Evolutionary conservation across 2,113 vertebrate genomes (phyloP).

Genomic region (Sterna hirundo): DNA sequence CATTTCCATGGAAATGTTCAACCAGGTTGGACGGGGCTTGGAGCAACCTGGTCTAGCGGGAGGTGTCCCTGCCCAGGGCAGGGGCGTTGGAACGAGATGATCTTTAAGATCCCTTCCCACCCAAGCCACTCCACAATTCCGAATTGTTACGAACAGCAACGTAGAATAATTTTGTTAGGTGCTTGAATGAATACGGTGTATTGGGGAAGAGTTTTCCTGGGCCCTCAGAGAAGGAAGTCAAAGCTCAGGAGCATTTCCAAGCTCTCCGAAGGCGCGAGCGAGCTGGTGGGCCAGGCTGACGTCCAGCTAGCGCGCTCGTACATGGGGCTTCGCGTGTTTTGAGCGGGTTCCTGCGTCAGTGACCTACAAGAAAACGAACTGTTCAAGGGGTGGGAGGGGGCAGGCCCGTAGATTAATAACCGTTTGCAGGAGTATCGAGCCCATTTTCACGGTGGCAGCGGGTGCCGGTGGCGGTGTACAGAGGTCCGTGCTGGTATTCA

Average conservation of each 20-base stretch:
- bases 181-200: not conserved
- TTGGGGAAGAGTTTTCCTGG: not conserved
- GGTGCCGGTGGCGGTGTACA: not conserved
- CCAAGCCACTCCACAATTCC: no score
- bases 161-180: not conserved
- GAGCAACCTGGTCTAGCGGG: no score
- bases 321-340: accelerated
- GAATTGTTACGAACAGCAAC: not conserved
- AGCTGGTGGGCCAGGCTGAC: not conserved
- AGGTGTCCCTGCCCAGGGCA: no score
- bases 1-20: no score
- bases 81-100: no score
- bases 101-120: no score
- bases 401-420: not conserved
- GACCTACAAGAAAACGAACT: not conserved
- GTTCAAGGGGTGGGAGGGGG: not conserved
- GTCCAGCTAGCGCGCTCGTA: not conserved
- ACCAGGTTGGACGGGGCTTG: no score
- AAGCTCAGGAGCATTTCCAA: not conserved
- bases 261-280: not conserved
- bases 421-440: not conserved
- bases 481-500: not conserved
- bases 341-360: not conserved
- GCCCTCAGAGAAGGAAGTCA: not conserved
- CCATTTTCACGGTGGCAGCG: not conserved